A percentile compares a stretch with the other conserved stretches of the same genome.
Conservation (phyloP, 2,113 vertebrate genomes). For the Lichenostomus cassidix region DNA sequence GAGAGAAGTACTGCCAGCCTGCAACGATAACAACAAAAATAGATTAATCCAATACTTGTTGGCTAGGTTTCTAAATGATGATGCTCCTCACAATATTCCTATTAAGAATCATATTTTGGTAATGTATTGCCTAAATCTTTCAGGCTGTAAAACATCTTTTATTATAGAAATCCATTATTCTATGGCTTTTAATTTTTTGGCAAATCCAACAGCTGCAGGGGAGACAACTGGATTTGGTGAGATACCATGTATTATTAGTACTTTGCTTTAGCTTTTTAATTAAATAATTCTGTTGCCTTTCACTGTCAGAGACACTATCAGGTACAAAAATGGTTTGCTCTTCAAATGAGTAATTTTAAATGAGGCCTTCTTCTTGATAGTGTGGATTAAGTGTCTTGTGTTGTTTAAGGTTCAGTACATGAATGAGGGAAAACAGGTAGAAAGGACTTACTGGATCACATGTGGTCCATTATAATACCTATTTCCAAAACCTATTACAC, state of each 20-base stretch:
- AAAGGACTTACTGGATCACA: neutral
- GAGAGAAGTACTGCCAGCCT: constrained; percentile 71
- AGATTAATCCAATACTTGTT: constrained; percentile 37
- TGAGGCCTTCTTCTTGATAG: neutral
- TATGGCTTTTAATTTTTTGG: constrained; percentile 66
- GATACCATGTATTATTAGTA: constrained; percentile 76
- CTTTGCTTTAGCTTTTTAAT: constrained; percentile 74
- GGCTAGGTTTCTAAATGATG: constrained; percentile 68
- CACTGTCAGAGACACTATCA: constrained; percentile 65
- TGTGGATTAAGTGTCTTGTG: neutral
- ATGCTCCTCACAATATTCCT: constrained; percentile 67
- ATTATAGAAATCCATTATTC: constrained; percentile 68
- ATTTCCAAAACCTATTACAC: neutral
- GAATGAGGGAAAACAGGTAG: neutral
- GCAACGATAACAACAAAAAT: constrained; percentile 47
- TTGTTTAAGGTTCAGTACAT: neutral
- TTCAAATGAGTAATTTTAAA: neutral
- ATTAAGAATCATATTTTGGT: constrained; percentile 59
- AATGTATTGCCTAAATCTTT: constrained; percentile 11
- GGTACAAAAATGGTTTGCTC: neutral
- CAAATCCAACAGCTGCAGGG: constrained; percentile 50
- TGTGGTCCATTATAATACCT: fast-evolving
- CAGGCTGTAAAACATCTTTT: constrained; percentile 68
- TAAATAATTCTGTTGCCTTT: constrained; percentile 73
- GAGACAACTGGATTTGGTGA: constrained; percentile 72